Percentiles rank a stretch among this genome's conserved stretches.
These are phyloP conservation scores for Aleiodes sp. DNA, from an alignment of 1,140 invertebrate genomes.

Conservation along the genomic window DNA sequence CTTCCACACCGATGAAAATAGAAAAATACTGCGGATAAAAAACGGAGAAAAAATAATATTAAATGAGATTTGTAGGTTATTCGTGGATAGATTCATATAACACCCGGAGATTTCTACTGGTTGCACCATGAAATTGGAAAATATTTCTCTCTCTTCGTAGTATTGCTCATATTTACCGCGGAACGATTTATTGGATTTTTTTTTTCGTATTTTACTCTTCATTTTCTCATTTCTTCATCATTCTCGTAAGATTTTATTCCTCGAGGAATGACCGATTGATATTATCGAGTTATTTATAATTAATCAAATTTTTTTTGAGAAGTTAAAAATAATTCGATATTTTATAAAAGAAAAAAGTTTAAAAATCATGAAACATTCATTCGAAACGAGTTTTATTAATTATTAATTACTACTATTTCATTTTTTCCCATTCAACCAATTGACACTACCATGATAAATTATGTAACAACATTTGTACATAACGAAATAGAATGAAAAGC, in stretches of 20 bases:
- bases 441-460: neutral
- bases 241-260: neutral
- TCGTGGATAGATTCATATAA: neutral
- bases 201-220: neutral
- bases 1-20: neutral
- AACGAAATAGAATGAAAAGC: conserved; percentile 47
- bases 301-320: too few relatives aligned
- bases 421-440: too few relatives aligned
- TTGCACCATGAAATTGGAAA: conserved; percentile 1
- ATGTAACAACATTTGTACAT: conserved; percentile 30
- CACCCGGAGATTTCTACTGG: neutral
- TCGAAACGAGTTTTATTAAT: too few relatives aligned
- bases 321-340: too few relatives aligned
- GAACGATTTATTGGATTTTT: neutral
- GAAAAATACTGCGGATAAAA: neutral
- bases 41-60: neutral
- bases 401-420: too few relatives aligned
- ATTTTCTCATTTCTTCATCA: neutral
- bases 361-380: too few relatives aligned
- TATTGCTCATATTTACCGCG: neutral
- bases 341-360: too few relatives aligned
- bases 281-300: too few relatives aligned
- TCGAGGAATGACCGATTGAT: neutral
- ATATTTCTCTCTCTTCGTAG: neutral
- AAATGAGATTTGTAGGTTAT: neutral